These are phyloP conservation scores for Sinocyclocheilus maitianheensis DNA, from an alignment of 2,113 vertebrate genomes.

Conservation along the genomic window DNA sequence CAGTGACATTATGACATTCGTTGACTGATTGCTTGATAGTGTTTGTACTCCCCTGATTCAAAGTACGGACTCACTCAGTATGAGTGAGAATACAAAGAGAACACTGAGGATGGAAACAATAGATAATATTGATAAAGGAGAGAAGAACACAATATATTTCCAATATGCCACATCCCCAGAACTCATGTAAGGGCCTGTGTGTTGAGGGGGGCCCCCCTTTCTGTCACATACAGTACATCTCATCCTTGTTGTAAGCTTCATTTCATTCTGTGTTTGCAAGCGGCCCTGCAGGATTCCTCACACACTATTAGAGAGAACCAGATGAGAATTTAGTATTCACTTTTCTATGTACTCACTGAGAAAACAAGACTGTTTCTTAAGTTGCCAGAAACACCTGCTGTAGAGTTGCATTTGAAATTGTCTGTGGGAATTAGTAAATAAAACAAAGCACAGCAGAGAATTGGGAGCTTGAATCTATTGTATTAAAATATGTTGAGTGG, in stretches of 20 bases:
- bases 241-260: conserved; percentile 20
- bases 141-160: neutral
- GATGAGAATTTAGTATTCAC: conserved; percentile 30
- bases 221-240: neutral
- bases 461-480: conserved; percentile 16
- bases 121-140: neutral
- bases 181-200: neutral
- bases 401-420: conserved; percentile 10
- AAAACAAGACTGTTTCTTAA: conserved; percentile 6
- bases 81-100: neutral
- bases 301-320: neutral
- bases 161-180: neutral
- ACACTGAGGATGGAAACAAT: neutral
- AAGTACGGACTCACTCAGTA: neutral
- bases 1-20: conserved; percentile 39
- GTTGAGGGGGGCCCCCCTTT: neutral
- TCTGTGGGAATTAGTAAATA: conserved; percentile 39
- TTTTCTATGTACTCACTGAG: conserved; percentile 16
- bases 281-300: conserved; percentile 11
- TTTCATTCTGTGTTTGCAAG: conserved; percentile 1
- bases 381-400: conserved; percentile 25
- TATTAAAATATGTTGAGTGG: neutral
- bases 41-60: conserved; percentile 8
- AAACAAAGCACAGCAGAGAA: conserved; percentile 2
- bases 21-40: conserved; percentile 33